phyloP scores from a whole-genome alignment of 1,140 invertebrate species.

The Colletes latitarsis region DNA sequence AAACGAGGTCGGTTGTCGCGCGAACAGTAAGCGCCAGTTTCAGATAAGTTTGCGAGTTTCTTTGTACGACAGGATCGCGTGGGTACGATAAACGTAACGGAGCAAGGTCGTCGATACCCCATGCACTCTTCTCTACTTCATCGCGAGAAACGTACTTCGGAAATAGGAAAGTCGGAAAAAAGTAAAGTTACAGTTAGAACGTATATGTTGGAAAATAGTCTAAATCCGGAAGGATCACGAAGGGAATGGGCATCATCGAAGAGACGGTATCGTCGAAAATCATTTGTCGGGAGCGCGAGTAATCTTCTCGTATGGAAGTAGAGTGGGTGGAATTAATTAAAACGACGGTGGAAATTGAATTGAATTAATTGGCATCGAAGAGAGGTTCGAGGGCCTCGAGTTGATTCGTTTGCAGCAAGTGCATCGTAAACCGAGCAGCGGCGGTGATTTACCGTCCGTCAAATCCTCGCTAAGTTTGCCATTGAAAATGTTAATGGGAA shows the following conservation, averaged over 20 bases:
- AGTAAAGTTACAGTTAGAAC: no score
- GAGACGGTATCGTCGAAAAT: background rate
- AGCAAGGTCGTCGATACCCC: no score
- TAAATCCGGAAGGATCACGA: background rate
- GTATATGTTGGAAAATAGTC: no score
- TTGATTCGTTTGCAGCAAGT: background rate
- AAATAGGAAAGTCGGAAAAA: no score
- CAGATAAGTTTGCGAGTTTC: no score
- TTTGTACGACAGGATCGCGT: no score
- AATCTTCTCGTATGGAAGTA: background rate
- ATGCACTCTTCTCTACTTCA: no score
- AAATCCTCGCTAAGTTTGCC: background rate
- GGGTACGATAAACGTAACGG: no score
- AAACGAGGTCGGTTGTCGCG: no score
- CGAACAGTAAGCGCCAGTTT: no score
- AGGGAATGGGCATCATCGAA: background rate
- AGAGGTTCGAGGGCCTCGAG: slow-evolving; percentile 9
- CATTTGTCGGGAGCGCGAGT: background rate
- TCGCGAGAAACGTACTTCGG: no score
- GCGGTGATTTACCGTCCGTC: slow-evolving; percentile 14
- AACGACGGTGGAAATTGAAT: slow-evolving; percentile 28
- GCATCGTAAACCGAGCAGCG: slow-evolving; percentile 10
- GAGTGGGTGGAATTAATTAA: slow-evolving; percentile 14
- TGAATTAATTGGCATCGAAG: slow-evolving; percentile 26
- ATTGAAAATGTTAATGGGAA: slow-evolving; percentile 13